Conservation (phyloP, 2,113 vertebrate species). For the Rousettus leschenaultii region DNA sequence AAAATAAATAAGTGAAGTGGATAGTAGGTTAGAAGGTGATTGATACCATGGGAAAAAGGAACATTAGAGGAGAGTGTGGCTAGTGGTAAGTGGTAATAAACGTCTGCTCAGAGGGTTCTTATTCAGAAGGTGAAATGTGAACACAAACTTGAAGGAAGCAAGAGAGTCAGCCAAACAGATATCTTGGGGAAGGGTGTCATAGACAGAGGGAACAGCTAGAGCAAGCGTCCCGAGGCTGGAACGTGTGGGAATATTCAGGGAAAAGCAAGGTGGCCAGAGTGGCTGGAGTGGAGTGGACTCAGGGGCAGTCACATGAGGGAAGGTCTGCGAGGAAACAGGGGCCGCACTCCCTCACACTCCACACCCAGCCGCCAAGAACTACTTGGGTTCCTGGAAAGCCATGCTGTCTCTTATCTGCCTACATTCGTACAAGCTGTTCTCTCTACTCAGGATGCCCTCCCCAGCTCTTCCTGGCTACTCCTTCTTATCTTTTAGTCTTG, state of each 20-base stretch:
- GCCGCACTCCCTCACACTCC: background rate
- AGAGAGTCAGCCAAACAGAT: background rate
- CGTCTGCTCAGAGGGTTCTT: background rate
- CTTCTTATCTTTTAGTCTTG: background rate
- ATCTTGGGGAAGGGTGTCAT: background rate
- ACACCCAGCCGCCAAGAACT: background rate
- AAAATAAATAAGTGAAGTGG: background rate
- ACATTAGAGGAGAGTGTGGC: background rate
- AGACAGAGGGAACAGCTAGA: background rate
- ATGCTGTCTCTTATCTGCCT: background rate
- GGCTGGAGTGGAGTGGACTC: background rate
- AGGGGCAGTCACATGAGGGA: background rate
- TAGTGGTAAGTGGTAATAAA: background rate
- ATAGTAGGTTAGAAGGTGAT: background rate
- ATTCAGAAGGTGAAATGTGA: background rate
- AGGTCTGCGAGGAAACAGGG: background rate
- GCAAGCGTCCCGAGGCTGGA: background rate
- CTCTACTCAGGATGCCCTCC: background rate
- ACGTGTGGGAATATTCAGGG: background rate
- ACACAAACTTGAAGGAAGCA: background rate
- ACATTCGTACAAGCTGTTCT: background rate
- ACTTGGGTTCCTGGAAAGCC: background rate
- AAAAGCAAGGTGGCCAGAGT: background rate
- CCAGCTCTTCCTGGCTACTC: background rate
- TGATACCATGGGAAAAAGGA: background rate